phyloP scores from a whole-genome alignment of 2,797 vertebrate species.

The Pseudotriccus pelzelni region DNA sequence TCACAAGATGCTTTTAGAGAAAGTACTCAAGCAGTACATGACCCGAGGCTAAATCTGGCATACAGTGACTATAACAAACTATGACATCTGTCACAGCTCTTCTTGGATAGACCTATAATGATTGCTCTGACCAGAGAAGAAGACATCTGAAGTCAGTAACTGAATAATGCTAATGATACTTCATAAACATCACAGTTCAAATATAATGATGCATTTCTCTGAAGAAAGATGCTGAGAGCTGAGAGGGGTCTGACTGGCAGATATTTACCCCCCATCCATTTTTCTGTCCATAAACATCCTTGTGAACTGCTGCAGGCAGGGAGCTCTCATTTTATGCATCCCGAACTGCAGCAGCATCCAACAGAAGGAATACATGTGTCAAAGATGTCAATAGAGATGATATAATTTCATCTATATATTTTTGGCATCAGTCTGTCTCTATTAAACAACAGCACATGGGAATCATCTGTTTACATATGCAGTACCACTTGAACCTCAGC shows the following conservation, averaged over 20 bases:
- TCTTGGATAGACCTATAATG: constrained; percentile 46
- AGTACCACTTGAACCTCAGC: neutral
- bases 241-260: constrained; percentile 23
- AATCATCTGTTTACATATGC: neutral
- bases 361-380: neutral
- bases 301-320: neutral
- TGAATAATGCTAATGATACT: constrained; percentile 70
- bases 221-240: constrained; percentile 19
- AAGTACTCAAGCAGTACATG: constrained; percentile 46
- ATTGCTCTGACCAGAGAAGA: constrained; percentile 61
- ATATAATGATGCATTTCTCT: constrained; percentile 46
- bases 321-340: neutral
- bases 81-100: constrained; percentile 77
- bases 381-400: constrained; percentile 8
- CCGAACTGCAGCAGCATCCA: neutral
- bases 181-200: constrained; percentile 46
- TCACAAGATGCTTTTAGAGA: constrained; percentile 49
- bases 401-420: neutral
- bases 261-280: constrained; percentile 9
- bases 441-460: neutral
- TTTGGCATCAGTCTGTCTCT: neutral
- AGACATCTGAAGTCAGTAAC: constrained; percentile 35
- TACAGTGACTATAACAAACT: constrained; percentile 62
- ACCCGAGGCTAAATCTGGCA: constrained; percentile 63
- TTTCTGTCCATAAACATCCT: neutral